Conservation (phyloP, 2,113 vertebrate genomes). For the Podilymbus podiceps region DNA sequence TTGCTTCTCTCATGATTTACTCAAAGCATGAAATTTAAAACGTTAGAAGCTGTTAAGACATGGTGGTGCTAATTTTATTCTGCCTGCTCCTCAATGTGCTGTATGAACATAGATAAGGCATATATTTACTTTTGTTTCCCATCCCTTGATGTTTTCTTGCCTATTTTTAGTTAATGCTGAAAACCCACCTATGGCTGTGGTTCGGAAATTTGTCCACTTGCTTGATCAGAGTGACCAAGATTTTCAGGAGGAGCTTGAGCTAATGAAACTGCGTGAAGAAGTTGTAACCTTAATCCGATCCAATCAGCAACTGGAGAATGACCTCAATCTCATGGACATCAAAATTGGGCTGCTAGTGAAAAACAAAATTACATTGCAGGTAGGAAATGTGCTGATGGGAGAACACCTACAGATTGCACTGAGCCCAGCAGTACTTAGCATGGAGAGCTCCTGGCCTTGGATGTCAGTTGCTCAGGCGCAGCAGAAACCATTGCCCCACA, state of each 20-base stretch:
- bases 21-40: not conserved
- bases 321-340: conserved; percentile 98
- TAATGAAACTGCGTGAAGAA: conserved; percentile 94
- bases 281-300: conserved; percentile 96
- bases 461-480: not conserved
- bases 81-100: not conserved
- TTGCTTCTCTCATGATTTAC: not conserved
- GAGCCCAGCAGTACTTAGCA: not conserved
- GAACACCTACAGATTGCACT: not conserved
- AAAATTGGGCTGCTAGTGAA: conserved; percentile 97
- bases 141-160: not conserved
- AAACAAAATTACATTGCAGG: conserved; percentile 95
- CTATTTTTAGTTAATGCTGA: conserved; percentile 81
- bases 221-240: conserved; percentile 98
- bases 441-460: not conserved
- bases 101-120: not conserved
- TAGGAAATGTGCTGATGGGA: not conserved
- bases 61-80: not conserved
- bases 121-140: not conserved
- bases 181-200: conserved; percentile 92
- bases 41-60: not conserved
- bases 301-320: conserved; percentile 96
- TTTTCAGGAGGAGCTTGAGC: conserved; percentile 95
- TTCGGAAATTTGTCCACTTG: conserved; percentile 96
- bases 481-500: not conserved